Evolutionary conservation across 2,888 invertebrate genomes (phyloP).

Genomic region (Chironomus tentans): DNA sequence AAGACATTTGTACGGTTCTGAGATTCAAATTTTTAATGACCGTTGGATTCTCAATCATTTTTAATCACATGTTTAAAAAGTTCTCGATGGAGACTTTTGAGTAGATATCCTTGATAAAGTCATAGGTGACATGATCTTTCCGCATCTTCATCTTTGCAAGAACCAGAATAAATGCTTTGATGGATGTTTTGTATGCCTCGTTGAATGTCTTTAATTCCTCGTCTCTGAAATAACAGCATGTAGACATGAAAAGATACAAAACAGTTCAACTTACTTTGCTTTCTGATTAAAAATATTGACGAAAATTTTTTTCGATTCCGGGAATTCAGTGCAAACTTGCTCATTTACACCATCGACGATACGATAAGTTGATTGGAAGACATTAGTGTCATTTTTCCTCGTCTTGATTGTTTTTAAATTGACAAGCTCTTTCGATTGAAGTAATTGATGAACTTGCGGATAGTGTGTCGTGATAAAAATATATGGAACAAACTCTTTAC

Average conservation of each 20-base stretch:
- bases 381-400: neutral
- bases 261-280: neutral
- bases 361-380: slow-evolving; percentile 9
- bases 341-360: slow-evolving; percentile 6
- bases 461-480: slow-evolving; percentile 71
- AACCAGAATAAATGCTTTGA: slow-evolving; percentile 14
- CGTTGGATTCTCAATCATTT: no score
- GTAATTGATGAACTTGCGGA: slow-evolving; percentile 47
- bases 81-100: neutral
- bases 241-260: no score
- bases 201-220: slow-evolving; percentile 5
- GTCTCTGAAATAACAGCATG: neutral
- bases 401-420: slow-evolving; percentile 9
- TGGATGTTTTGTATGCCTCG: neutral
- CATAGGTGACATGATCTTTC: neutral
- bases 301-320: slow-evolving; percentile 17
- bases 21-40: no score
- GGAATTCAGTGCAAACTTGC: slow-evolving; percentile 17
- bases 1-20: no score
- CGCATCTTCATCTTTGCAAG: neutral
- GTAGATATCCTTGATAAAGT: neutral
- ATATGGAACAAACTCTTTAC: slow-evolving; percentile 53
- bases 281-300: slow-evolving; percentile 2
- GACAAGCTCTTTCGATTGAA: neutral
- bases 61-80: neutral